These are phyloP conservation scores for Phalacrocorax pelagicus DNA, from an alignment of 2,113 vertebrate species.

Conservation along the genomic window DNA sequence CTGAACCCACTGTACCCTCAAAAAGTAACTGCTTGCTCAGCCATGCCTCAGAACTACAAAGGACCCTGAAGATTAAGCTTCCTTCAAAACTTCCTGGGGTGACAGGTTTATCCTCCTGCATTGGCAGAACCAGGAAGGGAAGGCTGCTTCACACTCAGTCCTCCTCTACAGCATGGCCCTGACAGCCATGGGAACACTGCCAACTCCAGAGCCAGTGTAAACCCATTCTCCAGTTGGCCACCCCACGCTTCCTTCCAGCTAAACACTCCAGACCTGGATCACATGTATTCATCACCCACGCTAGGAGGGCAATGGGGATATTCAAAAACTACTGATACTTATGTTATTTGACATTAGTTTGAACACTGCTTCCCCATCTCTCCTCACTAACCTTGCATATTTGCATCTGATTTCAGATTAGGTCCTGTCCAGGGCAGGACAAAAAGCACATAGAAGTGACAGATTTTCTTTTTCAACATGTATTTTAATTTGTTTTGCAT, in stretches of 20 bases:
- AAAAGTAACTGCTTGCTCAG: neutral
- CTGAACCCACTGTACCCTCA: neutral
- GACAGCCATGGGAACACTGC: accelerated
- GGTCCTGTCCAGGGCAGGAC: neutral
- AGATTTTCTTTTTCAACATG: neutral
- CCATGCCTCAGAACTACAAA: neutral
- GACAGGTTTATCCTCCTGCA: neutral
- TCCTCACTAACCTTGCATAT: neutral
- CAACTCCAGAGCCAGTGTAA: neutral
- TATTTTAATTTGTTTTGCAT: neutral
- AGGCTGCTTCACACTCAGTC: neutral
- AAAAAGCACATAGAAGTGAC: neutral
- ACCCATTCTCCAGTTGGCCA: neutral
- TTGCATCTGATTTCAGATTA: neutral
- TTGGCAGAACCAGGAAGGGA: neutral
- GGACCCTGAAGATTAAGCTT: neutral
- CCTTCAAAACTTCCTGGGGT: neutral
- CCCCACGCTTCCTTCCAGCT: neutral
- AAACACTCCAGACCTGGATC: neutral
- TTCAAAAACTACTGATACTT: neutral
- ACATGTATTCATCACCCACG: neutral
- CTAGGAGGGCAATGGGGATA: neutral
- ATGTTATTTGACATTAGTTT: neutral
- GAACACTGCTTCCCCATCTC: neutral
- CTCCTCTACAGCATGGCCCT: neutral